Conservation (phyloP, 2,888 invertebrate genomes). For the Sturmia bella region DNA sequence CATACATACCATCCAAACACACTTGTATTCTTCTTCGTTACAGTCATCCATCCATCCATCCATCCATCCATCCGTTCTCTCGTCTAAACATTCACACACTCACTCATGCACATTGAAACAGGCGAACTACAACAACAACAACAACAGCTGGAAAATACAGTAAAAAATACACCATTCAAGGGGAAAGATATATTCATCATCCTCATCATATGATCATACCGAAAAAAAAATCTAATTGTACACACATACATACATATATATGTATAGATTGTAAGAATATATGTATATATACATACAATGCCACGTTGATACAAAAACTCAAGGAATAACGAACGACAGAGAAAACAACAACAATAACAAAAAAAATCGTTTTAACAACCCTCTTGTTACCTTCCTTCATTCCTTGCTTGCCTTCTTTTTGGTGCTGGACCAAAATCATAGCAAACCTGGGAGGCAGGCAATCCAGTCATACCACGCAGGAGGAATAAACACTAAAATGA, state of each 20-base stretch:
- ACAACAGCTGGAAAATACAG: conserved; percentile 19
- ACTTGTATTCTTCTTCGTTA: conserved; percentile 23
- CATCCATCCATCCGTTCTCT: conserved; percentile 13
- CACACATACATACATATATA: conserved; percentile 27
- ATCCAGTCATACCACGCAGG: conserved; percentile 13
- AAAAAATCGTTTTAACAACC: conserved; percentile 48
- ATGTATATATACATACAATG: conserved; percentile 22
- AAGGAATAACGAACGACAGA: conserved; percentile 33
- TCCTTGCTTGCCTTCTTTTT: neutral
- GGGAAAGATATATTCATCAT: conserved; percentile 59
- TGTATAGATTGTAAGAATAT: no score
- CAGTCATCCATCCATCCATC: conserved; percentile 25
- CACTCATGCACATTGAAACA: conserved; percentile 29
- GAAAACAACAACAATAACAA: conserved; percentile 1
- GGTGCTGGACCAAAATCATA: conserved; percentile 6
- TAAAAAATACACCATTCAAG: conserved; percentile 58
- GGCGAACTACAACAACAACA: conserved; percentile 12
- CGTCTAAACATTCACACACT: conserved; percentile 30
- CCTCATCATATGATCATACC: conserved; percentile 36
- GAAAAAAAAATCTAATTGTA: neutral
- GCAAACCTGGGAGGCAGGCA: conserved; percentile 3
- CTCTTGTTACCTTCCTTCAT: conserved; percentile 46
- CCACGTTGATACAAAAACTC: conserved; percentile 13
- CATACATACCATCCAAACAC: neutral
- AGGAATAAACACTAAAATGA: conserved; percentile 29